Evolutionary conservation across 2,888 invertebrate species (phyloP).

Genomic region (Odontomyia ornata): DNA sequence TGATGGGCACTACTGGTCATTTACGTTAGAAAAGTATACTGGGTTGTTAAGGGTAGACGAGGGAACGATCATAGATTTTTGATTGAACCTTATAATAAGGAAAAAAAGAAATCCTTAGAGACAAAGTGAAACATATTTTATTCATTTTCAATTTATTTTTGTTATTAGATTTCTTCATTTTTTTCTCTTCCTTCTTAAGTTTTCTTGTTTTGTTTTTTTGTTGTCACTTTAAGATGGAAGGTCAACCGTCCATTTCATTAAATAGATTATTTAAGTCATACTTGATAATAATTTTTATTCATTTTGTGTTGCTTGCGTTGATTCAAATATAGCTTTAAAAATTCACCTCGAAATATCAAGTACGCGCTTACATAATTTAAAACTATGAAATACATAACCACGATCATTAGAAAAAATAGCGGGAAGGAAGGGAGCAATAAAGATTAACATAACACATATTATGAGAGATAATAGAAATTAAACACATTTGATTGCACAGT

Average conservation of each 20-base stretch:
- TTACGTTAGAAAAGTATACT: too few relatives aligned
- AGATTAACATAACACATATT: background rate
- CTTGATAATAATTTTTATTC: background rate
- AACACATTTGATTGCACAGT: too few relatives aligned
- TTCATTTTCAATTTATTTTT: conserved; percentile 23
- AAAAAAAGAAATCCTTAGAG: conserved; percentile 1
- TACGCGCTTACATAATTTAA: background rate
- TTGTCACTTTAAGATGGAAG: background rate
- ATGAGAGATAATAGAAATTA: too few relatives aligned
- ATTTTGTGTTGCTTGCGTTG: background rate
- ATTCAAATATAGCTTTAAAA: background rate
- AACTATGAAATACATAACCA: background rate
- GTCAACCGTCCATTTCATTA: background rate
- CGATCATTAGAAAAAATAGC: too few relatives aligned
- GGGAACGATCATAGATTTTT: too few relatives aligned
- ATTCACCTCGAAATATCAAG: background rate
- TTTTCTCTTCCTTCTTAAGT: background rate
- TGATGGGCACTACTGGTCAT: too few relatives aligned
- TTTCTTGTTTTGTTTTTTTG: background rate
- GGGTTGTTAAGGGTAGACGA: too few relatives aligned
- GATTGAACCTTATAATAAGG: too few relatives aligned
- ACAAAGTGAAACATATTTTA: conserved; percentile 30
- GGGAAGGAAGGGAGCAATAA: background rate
- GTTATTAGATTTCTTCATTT: background rate
- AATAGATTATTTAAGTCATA: conserved; percentile 5